Base-by-base conservation (phyloP, 92 coral and sea anemone species). In the Porites rus region DNA sequence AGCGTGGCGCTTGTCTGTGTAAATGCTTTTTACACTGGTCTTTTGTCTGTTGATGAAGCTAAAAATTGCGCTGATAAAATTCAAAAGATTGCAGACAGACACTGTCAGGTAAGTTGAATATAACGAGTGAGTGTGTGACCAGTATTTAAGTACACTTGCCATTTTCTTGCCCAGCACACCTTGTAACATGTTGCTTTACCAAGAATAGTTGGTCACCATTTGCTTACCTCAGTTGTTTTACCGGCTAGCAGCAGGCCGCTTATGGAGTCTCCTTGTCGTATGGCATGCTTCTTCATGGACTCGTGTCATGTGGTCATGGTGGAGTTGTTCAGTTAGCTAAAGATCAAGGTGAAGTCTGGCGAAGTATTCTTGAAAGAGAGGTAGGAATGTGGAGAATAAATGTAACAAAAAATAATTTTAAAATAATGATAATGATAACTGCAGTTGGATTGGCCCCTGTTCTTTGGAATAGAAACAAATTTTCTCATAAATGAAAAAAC, bases 251-350 rank as follows among this genome's bases (percentile, higher is more conserved):
- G 31, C 82, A 96, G 99, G 92, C 31, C 31, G 31, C 89, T 10
- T 84, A 80, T 67, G 95, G 91, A 22, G 86, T 91, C 51, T 91
- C 96, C 0, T 72, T 92, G 65, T 84, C 98, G 8, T 92, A 94
- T 85, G 99, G 98, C 60, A 77, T 93, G 62, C 86, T 94, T 20
- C 91, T 96, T 8, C 94, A 90, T 66, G 98, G 93, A 38, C 90
- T 96, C 51, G 81, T 86, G 14, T 77, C 72, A 1, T 85, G 87
- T 17, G 99, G 98, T 65, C 93, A 89, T 74, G 81, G 91, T 25
- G 86, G 82, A 22, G 90, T 88, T 52, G 74, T 91, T 28, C 93
- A 86, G 72, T 72, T 93, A 31, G 91, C 89, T 31, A 83, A 80
- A 25, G 87, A 95, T 68, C 92, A 74, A 71, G 88, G 84, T 7